A percentile compares a stretch with the other conserved stretches of the same genome.
Evolutionary conservation across 2,888 invertebrate species (phyloP).

Genomic region (Anthrax anthrax): DNA sequence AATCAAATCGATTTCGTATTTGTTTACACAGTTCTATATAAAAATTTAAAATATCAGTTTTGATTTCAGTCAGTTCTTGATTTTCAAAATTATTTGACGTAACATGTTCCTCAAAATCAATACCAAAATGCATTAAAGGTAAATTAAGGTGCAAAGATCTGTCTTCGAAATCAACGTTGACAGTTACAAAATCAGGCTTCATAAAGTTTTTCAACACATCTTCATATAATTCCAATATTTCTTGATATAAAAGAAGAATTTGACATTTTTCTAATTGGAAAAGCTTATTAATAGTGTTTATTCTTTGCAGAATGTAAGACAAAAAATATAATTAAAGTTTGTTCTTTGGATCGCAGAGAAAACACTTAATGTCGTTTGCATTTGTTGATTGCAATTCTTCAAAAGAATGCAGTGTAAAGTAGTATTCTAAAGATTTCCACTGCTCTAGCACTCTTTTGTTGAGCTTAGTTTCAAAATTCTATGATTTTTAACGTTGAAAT

Average conservation of each 20-base stretch:
- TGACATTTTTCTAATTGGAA: too few species aligned
- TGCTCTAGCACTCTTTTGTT: too few species aligned
- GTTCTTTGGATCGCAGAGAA: too few species aligned
- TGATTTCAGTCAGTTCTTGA: neutral
- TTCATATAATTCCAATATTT: constrained; percentile 1
- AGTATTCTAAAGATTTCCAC: too few species aligned
- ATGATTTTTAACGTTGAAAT: too few species aligned
- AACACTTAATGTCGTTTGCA: too few species aligned
- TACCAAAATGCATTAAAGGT: neutral
- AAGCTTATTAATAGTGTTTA: too few species aligned
- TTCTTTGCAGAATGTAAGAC: too few species aligned
- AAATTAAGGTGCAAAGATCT: rapidly evolving
- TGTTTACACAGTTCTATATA: neutral
- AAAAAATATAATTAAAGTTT: too few species aligned
- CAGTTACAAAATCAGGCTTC: neutral
- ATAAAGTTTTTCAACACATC: constrained; percentile 3
- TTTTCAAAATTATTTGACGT: too few species aligned
- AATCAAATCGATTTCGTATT: neutral
- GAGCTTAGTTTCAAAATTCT: rapidly evolving
- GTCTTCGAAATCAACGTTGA: neutral
- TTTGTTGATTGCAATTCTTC: too few species aligned
- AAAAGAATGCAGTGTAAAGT: too few species aligned
- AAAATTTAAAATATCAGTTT: neutral
- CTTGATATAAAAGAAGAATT: neutral
- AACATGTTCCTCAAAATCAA: neutral